These are phyloP conservation scores for Prunella fulvescens DNA, from an alignment of 2,113 vertebrate species.

Conservation along the genomic window DNA sequence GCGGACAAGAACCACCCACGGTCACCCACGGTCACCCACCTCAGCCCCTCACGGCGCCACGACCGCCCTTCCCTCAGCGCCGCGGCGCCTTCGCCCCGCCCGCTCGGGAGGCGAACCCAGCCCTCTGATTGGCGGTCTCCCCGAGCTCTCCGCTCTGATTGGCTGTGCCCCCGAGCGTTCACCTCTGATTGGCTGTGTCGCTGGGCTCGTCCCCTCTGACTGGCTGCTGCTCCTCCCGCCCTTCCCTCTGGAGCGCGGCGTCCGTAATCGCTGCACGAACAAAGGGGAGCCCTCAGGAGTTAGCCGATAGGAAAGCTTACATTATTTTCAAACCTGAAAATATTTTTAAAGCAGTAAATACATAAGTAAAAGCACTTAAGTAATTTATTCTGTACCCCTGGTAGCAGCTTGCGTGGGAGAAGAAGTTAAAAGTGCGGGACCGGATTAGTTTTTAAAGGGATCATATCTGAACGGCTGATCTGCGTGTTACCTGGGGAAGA, in stretches of 20 bases:
- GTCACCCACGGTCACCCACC: accelerated
- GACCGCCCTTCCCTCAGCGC: accelerated
- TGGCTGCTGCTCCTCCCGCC: not conserved
- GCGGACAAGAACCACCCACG: accelerated
- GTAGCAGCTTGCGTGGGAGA: not conserved
- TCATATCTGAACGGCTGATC: accelerated
- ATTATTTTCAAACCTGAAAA: not conserved
- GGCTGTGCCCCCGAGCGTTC: not conserved
- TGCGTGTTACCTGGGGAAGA: not conserved
- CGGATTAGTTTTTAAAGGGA: not conserved
- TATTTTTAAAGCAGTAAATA: not conserved
- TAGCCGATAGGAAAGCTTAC: accelerated
- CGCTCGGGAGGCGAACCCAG: accelerated
- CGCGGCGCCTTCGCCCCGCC: too few relatives aligned
- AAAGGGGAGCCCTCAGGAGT: accelerated
- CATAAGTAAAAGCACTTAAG: not conserved
- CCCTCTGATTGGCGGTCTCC: not conserved
- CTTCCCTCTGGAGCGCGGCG: accelerated
- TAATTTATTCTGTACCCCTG: accelerated
- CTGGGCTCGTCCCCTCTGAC: accelerated
- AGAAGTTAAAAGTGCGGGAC: not conserved
- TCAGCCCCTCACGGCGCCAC: not conserved
- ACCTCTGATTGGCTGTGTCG: not conserved
- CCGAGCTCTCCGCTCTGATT: accelerated
- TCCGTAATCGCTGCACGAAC: accelerated